Evolutionary conservation across 2,113 vertebrate genomes (phyloP).

Genomic region (Astatoreochromis straeleni): DNA sequence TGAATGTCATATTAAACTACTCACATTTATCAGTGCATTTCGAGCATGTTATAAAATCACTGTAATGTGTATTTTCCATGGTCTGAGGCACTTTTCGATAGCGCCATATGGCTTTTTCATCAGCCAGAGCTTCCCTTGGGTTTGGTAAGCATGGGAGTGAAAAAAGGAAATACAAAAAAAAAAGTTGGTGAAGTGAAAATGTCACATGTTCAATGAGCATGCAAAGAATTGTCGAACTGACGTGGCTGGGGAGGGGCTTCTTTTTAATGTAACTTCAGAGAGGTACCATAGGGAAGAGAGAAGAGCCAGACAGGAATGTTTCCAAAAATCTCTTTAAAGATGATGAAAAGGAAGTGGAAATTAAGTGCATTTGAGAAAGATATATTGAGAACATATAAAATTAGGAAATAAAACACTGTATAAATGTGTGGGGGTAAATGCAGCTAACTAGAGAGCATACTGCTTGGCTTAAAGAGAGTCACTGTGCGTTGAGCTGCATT

Average conservation of each 20-base stretch:
- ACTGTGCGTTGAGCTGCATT: slow-evolving; percentile 18
- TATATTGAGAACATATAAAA: background rate
- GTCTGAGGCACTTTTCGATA: background rate
- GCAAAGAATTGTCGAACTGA: background rate
- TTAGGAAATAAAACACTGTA: background rate
- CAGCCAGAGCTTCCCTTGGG: background rate
- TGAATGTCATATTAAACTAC: background rate
- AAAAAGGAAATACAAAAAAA: background rate
- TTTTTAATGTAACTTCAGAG: background rate
- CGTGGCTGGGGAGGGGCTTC: background rate
- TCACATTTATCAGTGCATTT: background rate
- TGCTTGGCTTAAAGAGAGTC: slow-evolving; percentile 3
- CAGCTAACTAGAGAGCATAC: background rate
- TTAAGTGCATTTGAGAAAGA: background rate
- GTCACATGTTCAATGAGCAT: slow-evolving; percentile 10
- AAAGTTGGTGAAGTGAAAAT: slow-evolving; percentile 10
- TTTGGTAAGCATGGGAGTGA: background rate
- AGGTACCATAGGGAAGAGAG: background rate
- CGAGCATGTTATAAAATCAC: background rate
- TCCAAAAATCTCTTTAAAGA: background rate
- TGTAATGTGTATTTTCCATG: background rate
- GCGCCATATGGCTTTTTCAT: slow-evolving; percentile 31
- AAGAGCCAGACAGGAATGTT: background rate
- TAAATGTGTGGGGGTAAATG: background rate
- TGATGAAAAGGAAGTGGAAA: background rate